Evolutionary conservation across 2,888 invertebrate species (phyloP).

Genomic region (Pharmacophagus antenor): DNA sequence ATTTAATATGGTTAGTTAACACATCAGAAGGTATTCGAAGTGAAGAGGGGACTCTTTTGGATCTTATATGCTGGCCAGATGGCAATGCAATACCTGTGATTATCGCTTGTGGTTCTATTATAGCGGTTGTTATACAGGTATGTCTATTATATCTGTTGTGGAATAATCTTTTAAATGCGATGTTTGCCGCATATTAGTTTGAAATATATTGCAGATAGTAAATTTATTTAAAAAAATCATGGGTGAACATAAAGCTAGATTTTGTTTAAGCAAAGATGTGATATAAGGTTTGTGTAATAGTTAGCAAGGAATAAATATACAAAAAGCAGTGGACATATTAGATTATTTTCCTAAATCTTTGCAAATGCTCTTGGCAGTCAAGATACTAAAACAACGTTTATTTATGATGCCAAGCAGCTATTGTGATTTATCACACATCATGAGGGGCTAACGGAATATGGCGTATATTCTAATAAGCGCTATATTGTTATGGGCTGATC

Average conservation of each 20-base stretch:
- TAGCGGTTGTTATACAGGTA: slow-evolving; percentile 72
- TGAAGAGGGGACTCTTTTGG: slow-evolving; percentile 69
- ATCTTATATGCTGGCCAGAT: slow-evolving; percentile 74
- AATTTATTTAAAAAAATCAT: neutral
- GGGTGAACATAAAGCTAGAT: neutral
- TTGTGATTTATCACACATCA: neutral
- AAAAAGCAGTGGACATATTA: neutral
- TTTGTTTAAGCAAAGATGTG: neutral
- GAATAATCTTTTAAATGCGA: too few relatives aligned
- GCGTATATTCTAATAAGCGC: too few relatives aligned
- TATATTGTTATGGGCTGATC: too few relatives aligned
- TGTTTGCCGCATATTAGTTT: too few relatives aligned
- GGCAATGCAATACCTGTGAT: slow-evolving; percentile 74
- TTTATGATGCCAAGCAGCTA: neutral
- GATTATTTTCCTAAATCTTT: neutral
- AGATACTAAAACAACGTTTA: too few relatives aligned
- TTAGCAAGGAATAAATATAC: neutral
- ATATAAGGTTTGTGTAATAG: neutral
- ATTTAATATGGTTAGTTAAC: slow-evolving; percentile 71
- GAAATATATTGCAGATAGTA: too few relatives aligned
- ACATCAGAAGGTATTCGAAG: slow-evolving; percentile 71
- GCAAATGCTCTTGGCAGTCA: too few relatives aligned
- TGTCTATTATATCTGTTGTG: neutral
- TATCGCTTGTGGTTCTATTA: slow-evolving; percentile 63
- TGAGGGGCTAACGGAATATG: too few relatives aligned